These are phyloP conservation scores for Stercorarius parasiticus DNA, from an alignment of 2,113 vertebrate species.

Conservation along the genomic window DNA sequence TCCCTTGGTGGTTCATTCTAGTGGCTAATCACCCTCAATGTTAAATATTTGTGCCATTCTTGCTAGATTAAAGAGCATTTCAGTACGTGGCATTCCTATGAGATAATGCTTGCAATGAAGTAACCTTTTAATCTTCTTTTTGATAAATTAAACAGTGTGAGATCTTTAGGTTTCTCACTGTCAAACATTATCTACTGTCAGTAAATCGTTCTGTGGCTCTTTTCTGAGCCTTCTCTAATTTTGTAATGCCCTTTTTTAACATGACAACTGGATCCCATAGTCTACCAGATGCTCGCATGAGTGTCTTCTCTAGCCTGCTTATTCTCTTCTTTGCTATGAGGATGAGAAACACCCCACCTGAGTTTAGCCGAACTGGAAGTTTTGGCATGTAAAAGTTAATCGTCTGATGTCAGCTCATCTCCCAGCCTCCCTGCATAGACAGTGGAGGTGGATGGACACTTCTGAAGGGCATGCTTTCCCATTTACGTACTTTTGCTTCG, in stretches of 20 bases:
- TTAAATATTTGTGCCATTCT: conserved; percentile 70
- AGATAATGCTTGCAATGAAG: conserved; percentile 58
- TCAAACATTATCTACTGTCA: conserved; percentile 48
- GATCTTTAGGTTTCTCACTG: conserved; percentile 52
- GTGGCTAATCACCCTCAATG: conserved; percentile 60
- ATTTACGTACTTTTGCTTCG: background rate
- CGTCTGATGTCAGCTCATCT: background rate
- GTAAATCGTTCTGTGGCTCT: conserved; percentile 2
- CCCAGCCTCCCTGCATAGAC: background rate
- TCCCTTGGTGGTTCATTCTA: conserved; percentile 51
- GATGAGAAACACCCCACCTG: background rate
- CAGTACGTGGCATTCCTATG: conserved; percentile 45
- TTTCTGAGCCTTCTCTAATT: conserved; percentile 23
- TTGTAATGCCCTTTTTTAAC: background rate
- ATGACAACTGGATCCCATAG: background rate
- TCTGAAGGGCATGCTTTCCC: background rate
- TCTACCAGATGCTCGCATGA: background rate
- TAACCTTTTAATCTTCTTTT: conserved; percentile 71
- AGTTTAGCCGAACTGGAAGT: background rate
- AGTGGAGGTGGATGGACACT: background rate
- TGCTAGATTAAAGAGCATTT: conserved; percentile 63
- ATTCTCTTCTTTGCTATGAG: background rate
- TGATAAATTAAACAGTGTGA: conserved; percentile 69
- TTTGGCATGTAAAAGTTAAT: background rate
- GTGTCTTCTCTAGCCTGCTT: background rate